phyloP scores from a whole-genome alignment of 1,140 invertebrate species.

The Bombus haemorrhoidalis region DNA sequence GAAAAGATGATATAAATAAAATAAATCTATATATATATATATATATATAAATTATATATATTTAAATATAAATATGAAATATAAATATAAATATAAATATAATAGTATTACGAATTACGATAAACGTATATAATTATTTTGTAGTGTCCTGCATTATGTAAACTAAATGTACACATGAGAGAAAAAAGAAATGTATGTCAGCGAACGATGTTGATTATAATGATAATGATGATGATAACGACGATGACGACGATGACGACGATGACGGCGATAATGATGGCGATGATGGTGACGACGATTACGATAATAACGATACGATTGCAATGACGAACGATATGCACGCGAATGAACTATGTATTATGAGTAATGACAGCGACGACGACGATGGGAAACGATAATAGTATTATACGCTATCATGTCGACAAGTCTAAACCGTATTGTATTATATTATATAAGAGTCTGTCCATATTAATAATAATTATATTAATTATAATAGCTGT shows the following conservation, averaged over 20 bases:
- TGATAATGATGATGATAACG: slow-evolving; percentile 56
- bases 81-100: slow-evolving; percentile 77
- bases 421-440: slow-evolving; percentile 83
- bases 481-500: slow-evolving; percentile 83
- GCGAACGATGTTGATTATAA: slow-evolving; percentile 54
- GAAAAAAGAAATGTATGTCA: slow-evolving; percentile 57
- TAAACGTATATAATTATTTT: slow-evolving; percentile 81
- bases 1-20: slow-evolving; percentile 76
- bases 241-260: slow-evolving; percentile 62
- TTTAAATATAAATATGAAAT: slow-evolving; percentile 64
- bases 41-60: slow-evolving; percentile 77
- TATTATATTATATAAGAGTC: slow-evolving; percentile 83
- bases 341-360: slow-evolving; percentile 67
- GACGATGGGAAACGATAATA: slow-evolving; percentile 80
- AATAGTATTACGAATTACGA: slow-evolving; percentile 70
- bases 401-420: slow-evolving; percentile 82
- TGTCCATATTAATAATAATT: slow-evolving; percentile 83
- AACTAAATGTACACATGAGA: slow-evolving; percentile 80
- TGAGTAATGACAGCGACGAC: slow-evolving; percentile 67
- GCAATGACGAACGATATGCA: slow-evolving; percentile 64
- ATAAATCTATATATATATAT: slow-evolving; percentile 76
- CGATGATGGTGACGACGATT: slow-evolving; percentile 68
- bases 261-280: slow-evolving; percentile 61
- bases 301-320: slow-evolving; percentile 54
- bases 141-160: slow-evolving; percentile 82